Conservation (phyloP, 2,888 invertebrate species). For the Oligia fasciuncula region DNA sequence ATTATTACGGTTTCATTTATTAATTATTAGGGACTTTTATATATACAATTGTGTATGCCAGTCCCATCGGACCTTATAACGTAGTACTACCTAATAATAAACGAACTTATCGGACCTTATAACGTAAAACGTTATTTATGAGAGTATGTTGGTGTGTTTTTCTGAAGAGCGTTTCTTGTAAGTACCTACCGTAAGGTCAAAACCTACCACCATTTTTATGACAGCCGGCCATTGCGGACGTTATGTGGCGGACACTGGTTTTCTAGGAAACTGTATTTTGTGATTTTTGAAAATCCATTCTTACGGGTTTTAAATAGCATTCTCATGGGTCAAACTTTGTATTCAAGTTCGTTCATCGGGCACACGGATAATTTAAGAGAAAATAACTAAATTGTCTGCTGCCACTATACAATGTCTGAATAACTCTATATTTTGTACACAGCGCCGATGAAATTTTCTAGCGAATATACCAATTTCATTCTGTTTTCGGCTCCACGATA, state of each 20-base stretch:
- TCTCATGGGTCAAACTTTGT: neutral
- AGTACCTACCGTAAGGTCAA: no score
- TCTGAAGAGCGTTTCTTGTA: neutral
- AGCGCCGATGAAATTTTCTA: conserved; percentile 9
- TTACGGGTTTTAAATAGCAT: neutral
- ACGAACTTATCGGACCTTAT: no score
- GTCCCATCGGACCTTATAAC: no score
- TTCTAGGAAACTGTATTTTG: neutral
- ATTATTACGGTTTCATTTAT: no score
- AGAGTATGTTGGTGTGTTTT: neutral
- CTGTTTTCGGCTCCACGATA: neutral
- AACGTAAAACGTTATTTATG: neutral
- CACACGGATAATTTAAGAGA: conserved; percentile 23
- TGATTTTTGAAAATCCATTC: neutral
- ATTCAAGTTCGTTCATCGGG: neutral
- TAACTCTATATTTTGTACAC: conserved; percentile 26
- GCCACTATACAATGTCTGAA: conserved; percentile 14
- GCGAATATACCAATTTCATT: neutral
- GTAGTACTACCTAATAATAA: no score
- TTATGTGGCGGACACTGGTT: neutral
- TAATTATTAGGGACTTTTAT: no score
- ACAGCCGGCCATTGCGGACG: no score
- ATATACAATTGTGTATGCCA: no score
- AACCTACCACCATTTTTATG: neutral
- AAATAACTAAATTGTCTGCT: conserved; percentile 39